phyloP scores from a whole-genome alignment of 2,888 invertebrate species.

The Perithous albicinctus region DNA sequence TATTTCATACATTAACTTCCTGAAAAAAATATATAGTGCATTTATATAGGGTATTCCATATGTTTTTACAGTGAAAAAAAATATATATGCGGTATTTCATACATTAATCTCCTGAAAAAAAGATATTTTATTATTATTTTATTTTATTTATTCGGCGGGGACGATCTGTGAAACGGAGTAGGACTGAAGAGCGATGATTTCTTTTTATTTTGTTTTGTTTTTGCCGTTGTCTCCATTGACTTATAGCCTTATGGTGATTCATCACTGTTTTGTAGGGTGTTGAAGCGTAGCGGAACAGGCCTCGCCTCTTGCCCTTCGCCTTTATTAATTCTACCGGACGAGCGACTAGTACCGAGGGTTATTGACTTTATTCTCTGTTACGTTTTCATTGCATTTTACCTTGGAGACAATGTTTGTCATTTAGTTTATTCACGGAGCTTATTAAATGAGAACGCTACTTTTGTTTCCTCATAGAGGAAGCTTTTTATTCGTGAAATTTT shows the following conservation, averaged over 20 bases:
- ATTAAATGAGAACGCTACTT: not conserved
- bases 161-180: too few relatives aligned
- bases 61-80: too few relatives aligned
- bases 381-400: constrained; percentile 21
- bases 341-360: constrained; percentile 32
- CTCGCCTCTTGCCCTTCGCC: constrained; percentile 30
- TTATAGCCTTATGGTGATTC: constrained; percentile 27
- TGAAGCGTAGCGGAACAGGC: constrained; percentile 23
- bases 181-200: not conserved
- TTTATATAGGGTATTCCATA: too few relatives aligned
- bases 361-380: constrained; percentile 41
- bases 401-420: constrained; percentile 32
- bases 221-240: constrained; percentile 36
- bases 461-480: not conserved
- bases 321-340: constrained; percentile 51
- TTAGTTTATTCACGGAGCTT: constrained; percentile 2
- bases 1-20: too few relatives aligned
- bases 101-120: too few relatives aligned
- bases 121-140: not conserved
- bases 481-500: not conserved
- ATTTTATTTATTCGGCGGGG: too few relatives aligned
- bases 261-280: constrained; percentile 52
- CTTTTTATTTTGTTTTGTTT: not conserved
- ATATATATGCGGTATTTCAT: too few relatives aligned
- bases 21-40: too few relatives aligned